phyloP scores from a whole-genome alignment of 2,113 vertebrate species.

The Ondatra zibethicus region DNA sequence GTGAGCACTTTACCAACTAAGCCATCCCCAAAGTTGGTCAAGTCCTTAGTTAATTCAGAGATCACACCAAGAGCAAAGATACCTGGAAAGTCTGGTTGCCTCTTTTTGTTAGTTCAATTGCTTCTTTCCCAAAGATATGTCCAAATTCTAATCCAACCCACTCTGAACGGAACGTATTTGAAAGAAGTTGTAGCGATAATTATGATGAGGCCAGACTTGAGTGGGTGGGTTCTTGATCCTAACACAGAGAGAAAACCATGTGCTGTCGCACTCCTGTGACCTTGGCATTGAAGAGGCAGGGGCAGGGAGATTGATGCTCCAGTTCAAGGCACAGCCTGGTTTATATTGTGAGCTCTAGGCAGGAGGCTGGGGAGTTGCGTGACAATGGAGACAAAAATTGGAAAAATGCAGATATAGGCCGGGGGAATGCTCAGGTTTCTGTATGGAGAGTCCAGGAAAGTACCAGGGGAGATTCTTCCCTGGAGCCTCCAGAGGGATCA shows the following conservation, averaged over 20 bases:
- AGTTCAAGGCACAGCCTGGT: neutral
- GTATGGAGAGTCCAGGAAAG: neutral
- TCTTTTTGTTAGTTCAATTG: neutral
- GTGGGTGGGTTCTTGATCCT: neutral
- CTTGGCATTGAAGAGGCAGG: neutral
- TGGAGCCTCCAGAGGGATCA: neutral
- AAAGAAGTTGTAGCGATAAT: neutral
- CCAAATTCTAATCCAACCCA: rapidly evolving
- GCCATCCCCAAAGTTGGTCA: neutral
- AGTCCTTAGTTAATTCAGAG: neutral
- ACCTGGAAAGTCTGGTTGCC: neutral
- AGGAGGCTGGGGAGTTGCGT: too few species aligned
- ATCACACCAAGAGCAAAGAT: neutral
- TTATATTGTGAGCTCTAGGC: neutral
- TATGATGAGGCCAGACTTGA: neutral
- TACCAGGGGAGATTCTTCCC: neutral
- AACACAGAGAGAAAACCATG: neutral
- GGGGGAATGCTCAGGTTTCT: neutral
- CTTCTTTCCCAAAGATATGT: neutral
- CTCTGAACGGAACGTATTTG: neutral
- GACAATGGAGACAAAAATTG: neutral
- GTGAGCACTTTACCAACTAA: neutral
- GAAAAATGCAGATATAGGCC: neutral
- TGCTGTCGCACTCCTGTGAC: neutral
- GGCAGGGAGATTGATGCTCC: too few species aligned